Evolutionary conservation across 1,140 invertebrate genomes (phyloP).

Genomic region (Drosophila athabasca): DNA sequence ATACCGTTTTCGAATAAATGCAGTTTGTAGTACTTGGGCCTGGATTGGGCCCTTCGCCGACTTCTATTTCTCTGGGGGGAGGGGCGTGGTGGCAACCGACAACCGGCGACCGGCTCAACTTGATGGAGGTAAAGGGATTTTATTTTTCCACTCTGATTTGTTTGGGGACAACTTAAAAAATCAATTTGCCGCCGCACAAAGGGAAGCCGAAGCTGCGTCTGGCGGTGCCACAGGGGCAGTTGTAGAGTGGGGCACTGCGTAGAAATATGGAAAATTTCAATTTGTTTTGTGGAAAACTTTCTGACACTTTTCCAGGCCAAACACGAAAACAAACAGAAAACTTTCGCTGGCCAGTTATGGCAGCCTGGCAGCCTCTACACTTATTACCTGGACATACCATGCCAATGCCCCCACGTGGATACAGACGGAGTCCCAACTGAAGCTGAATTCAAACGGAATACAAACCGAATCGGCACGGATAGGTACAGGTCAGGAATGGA

Average conservation of each 20-base stretch:
- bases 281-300: slow-evolving; percentile 62
- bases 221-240: slow-evolving; percentile 6
- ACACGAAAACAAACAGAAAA: slow-evolving; percentile 55
- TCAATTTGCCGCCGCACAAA: slow-evolving; percentile 46
- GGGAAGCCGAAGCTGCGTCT: slow-evolving; percentile 33
- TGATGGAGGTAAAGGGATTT: slow-evolving; percentile 50
- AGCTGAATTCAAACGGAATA: not conserved
- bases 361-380: slow-evolving; percentile 29
- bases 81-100: too few species aligned
- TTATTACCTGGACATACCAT: slow-evolving; percentile 4
- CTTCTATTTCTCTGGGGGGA: too few species aligned
- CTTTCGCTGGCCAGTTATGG: slow-evolving; percentile 42
- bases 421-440: too few species aligned
- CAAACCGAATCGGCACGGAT: slow-evolving; percentile 1
- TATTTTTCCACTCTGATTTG: slow-evolving; percentile 43
- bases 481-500: not conserved
- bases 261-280: slow-evolving; percentile 66
- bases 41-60: too few species aligned
- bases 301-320: slow-evolving; percentile 57
- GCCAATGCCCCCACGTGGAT: too few species aligned
- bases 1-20: too few species aligned
- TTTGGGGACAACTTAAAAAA: slow-evolving; percentile 60
- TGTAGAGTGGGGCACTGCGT: slow-evolving; percentile 12
- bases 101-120: slow-evolving; percentile 33
- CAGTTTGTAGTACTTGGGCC: too few species aligned